Conservation (phyloP, 2,113 vertebrate genomes). For the Catharus bicknelli region DNA sequence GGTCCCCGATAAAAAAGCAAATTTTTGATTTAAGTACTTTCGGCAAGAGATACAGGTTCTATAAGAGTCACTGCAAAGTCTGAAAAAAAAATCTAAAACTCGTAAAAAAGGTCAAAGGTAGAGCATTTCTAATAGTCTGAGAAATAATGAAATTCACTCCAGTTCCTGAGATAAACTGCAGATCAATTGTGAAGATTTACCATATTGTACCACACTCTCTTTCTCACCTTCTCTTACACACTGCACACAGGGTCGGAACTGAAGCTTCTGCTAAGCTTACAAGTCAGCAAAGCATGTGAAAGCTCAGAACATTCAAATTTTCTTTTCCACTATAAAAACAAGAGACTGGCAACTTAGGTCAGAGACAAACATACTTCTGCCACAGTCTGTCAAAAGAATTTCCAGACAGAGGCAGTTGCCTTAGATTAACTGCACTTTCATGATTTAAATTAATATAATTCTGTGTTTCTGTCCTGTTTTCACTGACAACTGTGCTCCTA, state of each 20-base stretch:
- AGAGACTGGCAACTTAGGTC: neutral
- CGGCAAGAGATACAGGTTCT: neutral
- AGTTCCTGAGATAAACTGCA: conserved; percentile 19
- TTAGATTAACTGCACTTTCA: neutral
- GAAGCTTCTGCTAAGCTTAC: neutral
- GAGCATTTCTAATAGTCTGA: neutral
- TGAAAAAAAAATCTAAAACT: neutral
- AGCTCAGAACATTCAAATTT: neutral
- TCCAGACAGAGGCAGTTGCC: neutral
- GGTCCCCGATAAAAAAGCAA: conserved; percentile 27
- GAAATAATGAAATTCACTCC: conserved; percentile 1
- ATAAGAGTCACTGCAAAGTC: conserved; percentile 26
- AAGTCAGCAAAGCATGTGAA: neutral
- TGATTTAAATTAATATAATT: neutral
- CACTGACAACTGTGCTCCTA: neutral
- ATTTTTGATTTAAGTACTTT: neutral
- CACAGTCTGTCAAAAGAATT: neutral
- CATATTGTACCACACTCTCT: neutral
- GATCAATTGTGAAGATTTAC: neutral
- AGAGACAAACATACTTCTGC: neutral
- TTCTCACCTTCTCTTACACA: neutral
- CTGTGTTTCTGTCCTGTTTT: neutral
- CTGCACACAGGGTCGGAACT: neutral
- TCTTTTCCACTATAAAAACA: neutral
- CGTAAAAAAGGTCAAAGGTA: neutral